Conservation (phyloP, 2,888 invertebrate genomes). For the Oscheius sp. region DNA sequence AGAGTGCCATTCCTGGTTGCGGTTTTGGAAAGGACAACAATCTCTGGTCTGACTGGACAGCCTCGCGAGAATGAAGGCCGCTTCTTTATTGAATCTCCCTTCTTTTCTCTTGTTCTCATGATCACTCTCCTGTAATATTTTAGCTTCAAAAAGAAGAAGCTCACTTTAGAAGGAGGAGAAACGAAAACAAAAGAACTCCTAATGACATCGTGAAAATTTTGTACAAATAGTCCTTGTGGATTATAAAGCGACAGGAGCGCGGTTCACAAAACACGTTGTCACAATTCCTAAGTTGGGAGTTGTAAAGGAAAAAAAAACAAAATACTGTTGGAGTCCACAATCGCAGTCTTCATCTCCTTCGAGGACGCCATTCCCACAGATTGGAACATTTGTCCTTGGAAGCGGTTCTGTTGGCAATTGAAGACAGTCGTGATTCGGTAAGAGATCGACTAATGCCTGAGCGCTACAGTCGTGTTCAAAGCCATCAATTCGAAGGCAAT, state of each 20-base stretch:
- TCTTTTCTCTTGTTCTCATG: neutral
- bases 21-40: neutral
- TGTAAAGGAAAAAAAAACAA: neutral
- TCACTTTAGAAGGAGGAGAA: conserved; percentile 34
- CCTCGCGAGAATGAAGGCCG: neutral
- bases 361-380: conserved; percentile 55
- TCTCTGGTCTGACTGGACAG: conserved; percentile 4
- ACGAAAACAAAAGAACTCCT: conserved; percentile 31
- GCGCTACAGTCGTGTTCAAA: conserved; percentile 51
- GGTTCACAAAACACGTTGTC: conserved; percentile 49
- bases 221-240: conserved; percentile 36
- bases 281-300: conserved; percentile 36
- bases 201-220: conserved; percentile 34
- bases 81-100: neutral
- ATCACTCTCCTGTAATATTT: neutral
- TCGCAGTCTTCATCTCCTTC: conserved; percentile 54
- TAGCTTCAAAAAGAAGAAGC: neutral
- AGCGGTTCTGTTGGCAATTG: conserved; percentile 20
- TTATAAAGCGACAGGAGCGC: conserved; percentile 38
- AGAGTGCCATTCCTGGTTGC: conserved; percentile 10
- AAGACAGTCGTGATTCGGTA: conserved; percentile 43
- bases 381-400: conserved; percentile 32
- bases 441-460: conserved; percentile 46
- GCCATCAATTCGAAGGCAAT: conserved; percentile 50
- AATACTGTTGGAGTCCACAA: conserved; percentile 38